Evolutionary conservation across 37 sponge, comb jelly and placozoan genomes (phyloP).

Genomic region (Chondrosia reniformis): DNA sequence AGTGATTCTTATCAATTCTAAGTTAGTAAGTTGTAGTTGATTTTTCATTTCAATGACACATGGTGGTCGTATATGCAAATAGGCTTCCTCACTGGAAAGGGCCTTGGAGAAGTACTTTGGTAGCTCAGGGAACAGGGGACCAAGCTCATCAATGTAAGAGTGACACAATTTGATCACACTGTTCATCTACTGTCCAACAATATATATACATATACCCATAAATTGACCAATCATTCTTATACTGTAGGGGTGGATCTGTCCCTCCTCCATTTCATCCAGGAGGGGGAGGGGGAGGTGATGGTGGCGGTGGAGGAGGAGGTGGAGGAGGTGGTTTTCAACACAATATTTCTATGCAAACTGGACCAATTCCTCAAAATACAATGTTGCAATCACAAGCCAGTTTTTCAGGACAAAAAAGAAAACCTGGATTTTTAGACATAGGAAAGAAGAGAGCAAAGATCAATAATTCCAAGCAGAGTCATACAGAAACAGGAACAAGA

Average conservation of each 20-base stretch:
- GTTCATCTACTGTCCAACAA: background rate
- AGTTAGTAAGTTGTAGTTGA: no score
- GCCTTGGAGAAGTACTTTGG: slow-evolving; percentile 86
- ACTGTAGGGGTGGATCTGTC: background rate
- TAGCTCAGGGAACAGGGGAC: slow-evolving; percentile 8
- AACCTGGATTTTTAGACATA: slow-evolving; percentile 12
- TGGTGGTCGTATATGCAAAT: no score
- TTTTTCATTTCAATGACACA: no score
- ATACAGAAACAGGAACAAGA: no score
- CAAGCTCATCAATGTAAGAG: slow-evolving; percentile 3
- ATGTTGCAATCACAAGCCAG: no score
- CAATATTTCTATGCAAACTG: background rate
- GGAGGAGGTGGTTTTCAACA: background rate
- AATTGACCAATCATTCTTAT: no score
- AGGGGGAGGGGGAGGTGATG: slow-evolving; percentile 2
- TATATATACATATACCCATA: no score
- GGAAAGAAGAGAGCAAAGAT: background rate
- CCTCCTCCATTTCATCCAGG: background rate
- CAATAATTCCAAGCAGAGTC: no score
- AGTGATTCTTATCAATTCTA: no score
- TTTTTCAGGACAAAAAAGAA: no score
- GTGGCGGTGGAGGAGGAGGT: background rate
- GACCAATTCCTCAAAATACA: background rate
- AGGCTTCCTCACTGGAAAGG: slow-evolving; percentile 68
- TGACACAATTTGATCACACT: background rate